These are phyloP conservation scores for Koerneria pararmatus DNA, from an alignment of 2,888 invertebrate species.

Conservation along the genomic window DNA sequence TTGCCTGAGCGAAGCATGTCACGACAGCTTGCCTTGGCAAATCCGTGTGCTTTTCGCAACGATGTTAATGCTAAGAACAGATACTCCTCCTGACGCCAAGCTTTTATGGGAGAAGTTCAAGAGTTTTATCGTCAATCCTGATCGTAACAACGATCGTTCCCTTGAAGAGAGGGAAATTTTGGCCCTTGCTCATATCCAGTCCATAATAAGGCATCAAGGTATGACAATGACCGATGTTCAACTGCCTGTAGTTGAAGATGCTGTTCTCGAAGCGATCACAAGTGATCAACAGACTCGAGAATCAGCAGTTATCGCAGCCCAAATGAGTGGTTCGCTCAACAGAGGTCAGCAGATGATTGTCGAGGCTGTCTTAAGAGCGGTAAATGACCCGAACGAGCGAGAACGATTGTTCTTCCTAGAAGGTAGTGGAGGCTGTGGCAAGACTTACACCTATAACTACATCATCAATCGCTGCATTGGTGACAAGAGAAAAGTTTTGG, in stretches of 20 bases:
- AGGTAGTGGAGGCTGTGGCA: slow-evolving; percentile 23
- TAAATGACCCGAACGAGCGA: background rate
- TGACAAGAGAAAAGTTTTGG: slow-evolving; percentile 5
- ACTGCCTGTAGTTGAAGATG: background rate
- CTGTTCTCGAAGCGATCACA: background rate
- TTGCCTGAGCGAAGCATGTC: background rate
- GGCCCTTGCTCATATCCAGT: slow-evolving; percentile 6
- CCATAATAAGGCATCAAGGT: slow-evolving; percentile 4
- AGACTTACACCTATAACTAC: slow-evolving; percentile 18
- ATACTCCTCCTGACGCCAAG: background rate
- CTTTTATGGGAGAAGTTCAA: slow-evolving; percentile 9
- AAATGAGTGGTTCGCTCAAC: background rate
- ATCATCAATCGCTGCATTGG: background rate
- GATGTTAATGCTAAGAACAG: slow-evolving; percentile 1
- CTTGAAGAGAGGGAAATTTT: slow-evolving; percentile 1
- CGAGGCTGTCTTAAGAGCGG: background rate
- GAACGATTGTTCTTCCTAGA: slow-evolving; percentile 13
- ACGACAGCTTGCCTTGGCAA: background rate
- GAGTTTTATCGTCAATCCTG: background rate
- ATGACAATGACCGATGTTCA: background rate
- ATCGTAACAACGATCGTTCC: background rate
- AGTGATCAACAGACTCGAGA: background rate
- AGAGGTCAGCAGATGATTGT: background rate
- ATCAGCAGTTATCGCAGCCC: background rate
- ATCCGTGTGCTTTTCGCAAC: slow-evolving; percentile 9